Conservation (phyloP, 2,113 vertebrate species). For the Pachyramphus minor region DNA sequence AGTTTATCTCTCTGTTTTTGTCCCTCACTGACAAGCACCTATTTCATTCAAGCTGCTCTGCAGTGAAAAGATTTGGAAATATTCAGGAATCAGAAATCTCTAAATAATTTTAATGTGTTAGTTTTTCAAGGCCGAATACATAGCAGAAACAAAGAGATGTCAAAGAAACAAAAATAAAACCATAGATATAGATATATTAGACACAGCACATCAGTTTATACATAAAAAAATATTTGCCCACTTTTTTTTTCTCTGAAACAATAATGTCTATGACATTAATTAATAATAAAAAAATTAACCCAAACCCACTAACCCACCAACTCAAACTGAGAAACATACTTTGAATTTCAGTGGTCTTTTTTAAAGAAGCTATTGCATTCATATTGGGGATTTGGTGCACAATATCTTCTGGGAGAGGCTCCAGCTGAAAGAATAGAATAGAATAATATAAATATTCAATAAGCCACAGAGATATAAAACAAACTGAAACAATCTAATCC, state of each 20-base stretch:
- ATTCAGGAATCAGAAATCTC: background rate
- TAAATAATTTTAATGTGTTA: background rate
- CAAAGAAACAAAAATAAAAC: background rate
- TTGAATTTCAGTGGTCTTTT: constrained; percentile 81
- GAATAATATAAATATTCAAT: constrained; percentile 50
- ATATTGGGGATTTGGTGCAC: constrained; percentile 73
- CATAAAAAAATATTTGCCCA: background rate
- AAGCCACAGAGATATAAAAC: constrained; percentile 55
- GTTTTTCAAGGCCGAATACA: background rate
- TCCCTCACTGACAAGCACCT: background rate
- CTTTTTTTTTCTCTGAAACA: background rate
- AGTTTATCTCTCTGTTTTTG: background rate
- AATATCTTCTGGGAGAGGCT: constrained; percentile 73
- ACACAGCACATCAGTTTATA: background rate
- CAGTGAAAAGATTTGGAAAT: background rate
- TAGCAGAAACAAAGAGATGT: background rate
- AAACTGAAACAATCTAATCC: constrained; percentile 49
- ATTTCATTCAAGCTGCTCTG: background rate
- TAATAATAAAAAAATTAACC: background rate
- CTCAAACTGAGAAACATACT: constrained; percentile 69
- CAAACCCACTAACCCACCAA: background rate
- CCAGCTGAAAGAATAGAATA: constrained; percentile 76
- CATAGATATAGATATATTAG: background rate
- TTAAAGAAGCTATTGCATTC: constrained; percentile 77
- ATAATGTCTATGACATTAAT: background rate